Conservation (phyloP, 2,888 invertebrate species). For the Drosophila flavopinicola region DNA sequence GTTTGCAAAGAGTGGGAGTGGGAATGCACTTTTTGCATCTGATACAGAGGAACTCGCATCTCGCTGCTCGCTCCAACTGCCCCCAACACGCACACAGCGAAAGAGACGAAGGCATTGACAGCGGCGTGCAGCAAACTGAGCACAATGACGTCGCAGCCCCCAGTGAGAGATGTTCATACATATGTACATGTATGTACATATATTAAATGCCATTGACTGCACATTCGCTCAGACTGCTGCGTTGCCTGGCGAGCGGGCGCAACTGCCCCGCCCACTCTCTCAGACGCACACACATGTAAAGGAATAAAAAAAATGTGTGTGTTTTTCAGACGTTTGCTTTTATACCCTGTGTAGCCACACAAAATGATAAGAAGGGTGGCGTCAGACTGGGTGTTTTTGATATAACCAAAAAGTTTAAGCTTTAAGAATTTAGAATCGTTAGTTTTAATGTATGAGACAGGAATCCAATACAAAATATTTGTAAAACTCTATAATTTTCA, state of each 20-base stretch:
- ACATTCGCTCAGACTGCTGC: slow-evolving; percentile 17
- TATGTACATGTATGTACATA: too few species aligned
- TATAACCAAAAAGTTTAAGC: too few species aligned
- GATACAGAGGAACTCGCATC: slow-evolving; percentile 18
- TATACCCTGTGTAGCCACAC: slow-evolving; percentile 7
- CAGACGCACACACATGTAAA: slow-evolving; percentile 24
- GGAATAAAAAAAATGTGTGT: slow-evolving; percentile 16
- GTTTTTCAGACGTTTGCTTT: slow-evolving; percentile 23
- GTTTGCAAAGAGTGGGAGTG: slow-evolving; percentile 13
- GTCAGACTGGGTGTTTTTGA: too few species aligned
- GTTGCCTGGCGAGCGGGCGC: slow-evolving; percentile 27
- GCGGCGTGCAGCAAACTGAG: slow-evolving; percentile 69
- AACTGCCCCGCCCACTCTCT: slow-evolving; percentile 52
- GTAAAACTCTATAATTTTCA: too few species aligned
- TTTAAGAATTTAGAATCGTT: too few species aligned
- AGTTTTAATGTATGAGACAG: too few species aligned
- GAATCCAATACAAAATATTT: too few species aligned
- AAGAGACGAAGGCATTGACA: slow-evolving; percentile 66
- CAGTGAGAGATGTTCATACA: slow-evolving; percentile 33
- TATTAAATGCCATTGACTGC: slow-evolving; percentile 40
- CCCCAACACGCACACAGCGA: slow-evolving; percentile 63
- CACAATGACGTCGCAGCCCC: slow-evolving; percentile 36
- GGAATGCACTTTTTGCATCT: slow-evolving; percentile 40
- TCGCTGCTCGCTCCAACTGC: slow-evolving; percentile 44
- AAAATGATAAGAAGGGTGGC: not conserved